Conservation (phyloP, 2,113 vertebrate genomes). For the Serilophus lunatus region DNA sequence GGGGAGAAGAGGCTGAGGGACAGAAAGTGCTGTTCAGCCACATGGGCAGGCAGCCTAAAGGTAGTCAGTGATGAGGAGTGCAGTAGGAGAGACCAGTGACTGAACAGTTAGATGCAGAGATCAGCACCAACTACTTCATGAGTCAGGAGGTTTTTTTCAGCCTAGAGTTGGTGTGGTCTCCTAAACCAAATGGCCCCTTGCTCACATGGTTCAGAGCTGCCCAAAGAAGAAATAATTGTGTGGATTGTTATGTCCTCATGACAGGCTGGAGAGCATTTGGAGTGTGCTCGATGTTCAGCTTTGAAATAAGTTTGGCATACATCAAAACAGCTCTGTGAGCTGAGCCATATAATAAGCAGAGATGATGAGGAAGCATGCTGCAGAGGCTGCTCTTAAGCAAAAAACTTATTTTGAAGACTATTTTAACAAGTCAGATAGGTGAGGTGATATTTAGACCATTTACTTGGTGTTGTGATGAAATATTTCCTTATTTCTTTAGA, state of each 20-base stretch:
- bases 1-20: not conserved
- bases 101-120: not conserved
- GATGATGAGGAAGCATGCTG: not conserved
- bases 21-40: not conserved
- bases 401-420: not conserved
- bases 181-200: rapidly evolving
- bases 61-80: not conserved
- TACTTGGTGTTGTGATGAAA: not conserved
- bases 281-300: not conserved
- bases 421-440: not conserved
- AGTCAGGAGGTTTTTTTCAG: not conserved
- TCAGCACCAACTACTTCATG: not conserved
- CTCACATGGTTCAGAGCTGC: not conserved
- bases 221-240: not conserved
- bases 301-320: not conserved
- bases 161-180: not conserved
- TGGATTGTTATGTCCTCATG: rapidly evolving
- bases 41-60: rapidly evolving
- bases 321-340: not conserved
- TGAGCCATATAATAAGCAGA: not conserved
- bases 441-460: not conserved
- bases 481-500: not conserved
- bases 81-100: not conserved
- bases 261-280: not conserved
- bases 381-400: not conserved